Base-by-base conservation (phyloP, 1,140 invertebrate species). In the Caenorhabditis inopinata region DNA sequence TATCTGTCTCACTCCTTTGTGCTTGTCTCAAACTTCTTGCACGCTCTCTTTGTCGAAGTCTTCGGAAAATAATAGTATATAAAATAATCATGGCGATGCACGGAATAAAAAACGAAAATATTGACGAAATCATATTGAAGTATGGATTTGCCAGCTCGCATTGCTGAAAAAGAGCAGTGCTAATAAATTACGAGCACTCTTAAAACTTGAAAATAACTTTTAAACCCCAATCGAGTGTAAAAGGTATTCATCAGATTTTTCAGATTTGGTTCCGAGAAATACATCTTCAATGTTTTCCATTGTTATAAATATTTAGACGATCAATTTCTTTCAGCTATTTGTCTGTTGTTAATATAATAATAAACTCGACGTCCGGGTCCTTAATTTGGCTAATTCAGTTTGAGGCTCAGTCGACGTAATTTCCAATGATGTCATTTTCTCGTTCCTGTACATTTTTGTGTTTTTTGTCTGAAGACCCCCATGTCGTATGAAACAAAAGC, bases 41-140 rank as follows among this genome's bases (percentile, higher is more conserved):
- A 58, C 81, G 35, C 80, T 88, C 85, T 18, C 87, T 75, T 74
- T 84, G 73, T 62, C 83, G 74, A 11, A 88, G 74, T 42, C 85
- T 93, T 93, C 87, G 94, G 91, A 99, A 98, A 91, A 99, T 99
- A 90, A 93, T 94, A 90, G 95, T 97, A 89, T 99, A 99, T 32
- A 99, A 92, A 89, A 96, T 95, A 88, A 98, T 94, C 96, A 99
- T 98, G 86, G 97, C 95, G 86, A 97, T 93, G 90, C 96, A 98
- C 5, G 97, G 97, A 87, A 99, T 97, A 90, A 98, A 99, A 92
- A 99, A 99, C 83, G 96, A 98, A 75, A 94, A 94, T 85, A 99
- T 92, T 49, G 96, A 98, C 12, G 96, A 98, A 89, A 96, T 96
- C 84, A 99, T 94, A 86, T 99, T 95, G 89, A 99, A 99, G 90